Evolutionary conservation across 2,113 vertebrate species (phyloP), one percentile per base, ranked within the genome.

Genomic region (Xyrauchen texanus): DNA sequence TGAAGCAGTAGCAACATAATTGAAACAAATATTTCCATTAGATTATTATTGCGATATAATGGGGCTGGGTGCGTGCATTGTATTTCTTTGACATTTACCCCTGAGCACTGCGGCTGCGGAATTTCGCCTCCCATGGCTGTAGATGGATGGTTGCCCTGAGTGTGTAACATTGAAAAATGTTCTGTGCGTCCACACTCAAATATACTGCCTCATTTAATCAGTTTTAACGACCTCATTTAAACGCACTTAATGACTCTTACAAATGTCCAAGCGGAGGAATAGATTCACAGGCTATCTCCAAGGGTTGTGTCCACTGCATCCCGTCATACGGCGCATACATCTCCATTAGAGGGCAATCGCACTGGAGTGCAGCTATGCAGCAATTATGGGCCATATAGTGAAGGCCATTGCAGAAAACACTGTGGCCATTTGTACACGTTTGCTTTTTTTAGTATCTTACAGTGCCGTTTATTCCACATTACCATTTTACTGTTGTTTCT

Each of bases 161-260:
- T 83, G 68, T 66, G 55, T 62, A 81, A 77, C 78, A 80, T 76
- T 86, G 87, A 87, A 77, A 81, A 85, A 88, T 72, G 68, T 52
- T 87, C 76, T 73, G 84, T 87, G 13, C 12, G 66, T 83, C 84
- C 61, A 6, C 78, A 66, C 84, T 87, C 80, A 82, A 86, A 91
- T 90, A 89, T 89, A 89, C 82, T 72, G 88, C 87, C 88, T 90
- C 88, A 87, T 91, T 91, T 91, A 86, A 83, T 90, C 81, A 78
- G 85, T 86, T 90, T 85, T 91, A 92, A 92, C 81, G 85, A 87
- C 89, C 90, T 90, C 82, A 88, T 93, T 91, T 90, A 90, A 91
- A 92, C 79, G 80, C 86, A 86, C 86, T 86, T 92, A 91, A 93
- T 92, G 91, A 92, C 88, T 91, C 88, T 88, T 79, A 68, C 85